Evolutionary conservation across 2,113 vertebrate species (phyloP), one percentile per base, ranked within the genome.

Genomic region (Fregetta grallaria): DNA sequence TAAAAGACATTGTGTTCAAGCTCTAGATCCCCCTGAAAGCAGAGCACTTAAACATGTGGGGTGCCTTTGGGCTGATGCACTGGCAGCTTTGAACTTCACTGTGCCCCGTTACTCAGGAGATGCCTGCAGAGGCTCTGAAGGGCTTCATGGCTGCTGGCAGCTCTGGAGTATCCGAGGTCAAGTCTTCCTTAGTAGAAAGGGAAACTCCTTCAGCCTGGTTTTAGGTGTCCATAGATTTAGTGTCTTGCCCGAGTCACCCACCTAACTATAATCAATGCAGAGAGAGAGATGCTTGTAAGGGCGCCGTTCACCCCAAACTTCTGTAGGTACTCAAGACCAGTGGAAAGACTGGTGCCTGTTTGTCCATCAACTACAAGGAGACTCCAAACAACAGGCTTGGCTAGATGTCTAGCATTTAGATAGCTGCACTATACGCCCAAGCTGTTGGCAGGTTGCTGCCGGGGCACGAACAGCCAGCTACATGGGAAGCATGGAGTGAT

Each of bases 21-120:
- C 59, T 86, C 68, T 72, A 44, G 38, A 73, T 74, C 7, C 19
- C 72, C 30, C 59, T 74, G 59, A 44, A 86, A 82, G 75, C 14
- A 80, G n/a, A 91, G 20, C 30, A 10, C 52, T 81, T 78, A 32
- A 86, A 44, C 7, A 70, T 0, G 0, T 0, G 0, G 36, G 6
- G 5, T 68, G 62, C 16, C 58, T 86, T 61, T 18, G 49, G 52
- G 16, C 3, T 5, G 53, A 23, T 10, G 34, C 19, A 32, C 59
- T 30, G 45, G 25, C 22, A 61, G 44, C 66, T 88, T 85, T 66
- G 66, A 62, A 26, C 15, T 90, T 90, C 26, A 26, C 38, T 36
- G 62, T 61, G 21, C 13, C 40, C 53, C 9, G 4, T 3, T 47
- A 27, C 47, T 17, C 36, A 73, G 56, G 34, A 90, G 66, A 15